Evolutionary conservation across 2,797 vertebrate genomes (phyloP), one percentile per base, ranked within the genome.

Genomic region (Rhinichthys osculus): DNA sequence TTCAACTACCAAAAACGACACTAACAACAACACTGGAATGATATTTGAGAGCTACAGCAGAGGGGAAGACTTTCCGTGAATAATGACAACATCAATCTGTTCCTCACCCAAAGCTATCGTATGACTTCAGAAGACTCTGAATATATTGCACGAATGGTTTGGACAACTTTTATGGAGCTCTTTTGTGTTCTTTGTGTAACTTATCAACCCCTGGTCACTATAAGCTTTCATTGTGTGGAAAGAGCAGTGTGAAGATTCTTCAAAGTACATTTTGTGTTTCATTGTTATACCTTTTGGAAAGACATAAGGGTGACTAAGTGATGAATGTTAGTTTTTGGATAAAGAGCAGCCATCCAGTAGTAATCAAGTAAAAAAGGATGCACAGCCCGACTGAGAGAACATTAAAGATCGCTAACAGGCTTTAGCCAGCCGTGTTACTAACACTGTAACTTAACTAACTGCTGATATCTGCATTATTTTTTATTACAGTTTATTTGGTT

Each of bases 381-480:
- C 42, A 80, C 54, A 79, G 27, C 33, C 57, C 5, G 78, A 42
- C 70, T 72, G 59, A 71, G 40, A 42, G 13, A 77, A 69, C 38
- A 79, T 54, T 71, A 67, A 80, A 84, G 76, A 71, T n/a, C 0
- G 74, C 85, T 89, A 86, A 91, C 78, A 85, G 50, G 87, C 89
- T 88, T 88, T 87, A 73, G 76, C 77, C 77, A 74, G 33, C 62
- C 82, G 57, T 73, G 19, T 73, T 54, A 87, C 88, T 91, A 89
- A 90, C 81, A 77, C 11, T 50, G 23, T 84, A 33, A 67, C 13
- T 16, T 62, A 30, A 35, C 38, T 86, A 86, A 83, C 77, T 27
- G 38, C 27, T 70, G 19, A 71, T 23, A 35, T 59, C 13, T 23
- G 16, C 14, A 3, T 10, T 64, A 10, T 44, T 38, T 64, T n/a